Conservation (phyloP, 92 coral and sea anemone species). For the Siderastrea siderea region DNA sequence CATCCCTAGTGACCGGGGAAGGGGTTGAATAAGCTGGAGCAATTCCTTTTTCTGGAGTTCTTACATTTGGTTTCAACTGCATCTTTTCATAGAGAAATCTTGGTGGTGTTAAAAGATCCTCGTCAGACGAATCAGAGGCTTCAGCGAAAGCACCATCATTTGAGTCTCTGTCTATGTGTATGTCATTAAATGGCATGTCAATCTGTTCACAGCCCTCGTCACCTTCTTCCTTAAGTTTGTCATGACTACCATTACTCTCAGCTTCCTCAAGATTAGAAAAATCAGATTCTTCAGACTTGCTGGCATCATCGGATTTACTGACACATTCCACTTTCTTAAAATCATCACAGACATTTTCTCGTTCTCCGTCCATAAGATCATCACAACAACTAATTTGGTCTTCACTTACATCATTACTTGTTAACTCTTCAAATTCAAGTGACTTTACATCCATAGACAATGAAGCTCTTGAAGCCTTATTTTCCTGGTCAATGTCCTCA, state of each 20-base stretch:
- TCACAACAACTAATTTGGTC: background rate
- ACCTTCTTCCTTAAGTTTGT: constrained; percentile 6
- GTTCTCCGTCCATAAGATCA: background rate
- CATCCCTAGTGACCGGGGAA: background rate
- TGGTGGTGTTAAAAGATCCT: constrained; percentile 88
- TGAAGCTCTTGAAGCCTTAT: background rate
- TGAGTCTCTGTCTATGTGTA: constrained; percentile 5
- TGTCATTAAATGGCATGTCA: background rate
- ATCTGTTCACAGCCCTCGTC: background rate
- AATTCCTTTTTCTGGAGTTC: constrained; percentile 67
- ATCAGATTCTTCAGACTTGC: background rate
- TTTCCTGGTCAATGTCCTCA: background rate
- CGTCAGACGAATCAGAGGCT: constrained; percentile 69
- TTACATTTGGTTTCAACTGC: constrained; percentile 61
- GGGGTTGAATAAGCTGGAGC: constrained; percentile 45
- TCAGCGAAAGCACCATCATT: constrained; percentile 4
- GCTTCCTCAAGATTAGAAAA: background rate
- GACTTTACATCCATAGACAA: background rate
- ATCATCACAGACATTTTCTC: background rate
- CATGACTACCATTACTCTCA: background rate
- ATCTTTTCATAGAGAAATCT: constrained; percentile 66
- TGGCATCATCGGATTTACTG: background rate
- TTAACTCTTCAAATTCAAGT: background rate
- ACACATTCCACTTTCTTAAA: background rate
- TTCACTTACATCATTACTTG: background rate